These are phyloP conservation scores for Sisyra nigra DNA, from an alignment of 2,888 invertebrate species.

Conservation along the genomic window DNA sequence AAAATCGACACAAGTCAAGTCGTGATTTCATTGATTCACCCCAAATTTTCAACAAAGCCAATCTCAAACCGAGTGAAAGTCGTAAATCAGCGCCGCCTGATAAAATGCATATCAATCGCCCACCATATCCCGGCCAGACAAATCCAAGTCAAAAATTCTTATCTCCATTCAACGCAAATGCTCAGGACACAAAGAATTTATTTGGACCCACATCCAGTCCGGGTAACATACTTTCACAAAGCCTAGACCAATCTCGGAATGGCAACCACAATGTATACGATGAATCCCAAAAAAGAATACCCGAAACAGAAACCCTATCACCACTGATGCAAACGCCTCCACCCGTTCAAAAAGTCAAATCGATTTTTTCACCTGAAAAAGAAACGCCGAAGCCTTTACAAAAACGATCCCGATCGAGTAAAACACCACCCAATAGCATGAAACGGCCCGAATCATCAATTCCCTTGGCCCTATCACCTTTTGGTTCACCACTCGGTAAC, in stretches of 20 bases:
- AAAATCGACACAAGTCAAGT: no score
- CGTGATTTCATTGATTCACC: no score
- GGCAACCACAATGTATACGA: not conserved
- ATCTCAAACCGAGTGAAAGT: no score
- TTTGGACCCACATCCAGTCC: conserved; percentile 1
- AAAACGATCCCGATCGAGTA: conserved; percentile 15
- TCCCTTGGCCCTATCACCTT: conserved; percentile 11
- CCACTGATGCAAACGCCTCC: conserved; percentile 22
- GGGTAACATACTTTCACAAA: not conserved
- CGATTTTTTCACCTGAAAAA: conserved; percentile 50
- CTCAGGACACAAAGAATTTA: no score
- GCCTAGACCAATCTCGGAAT: not conserved
- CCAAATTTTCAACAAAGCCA: no score
- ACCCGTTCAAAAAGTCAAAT: conserved; percentile 32
- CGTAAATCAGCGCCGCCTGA: no score
- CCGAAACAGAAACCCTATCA: conserved; percentile 20
- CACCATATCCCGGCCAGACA: no score
- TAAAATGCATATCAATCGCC: no score
- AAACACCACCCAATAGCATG: conserved; percentile 15
- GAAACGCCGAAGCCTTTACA: conserved; percentile 22
- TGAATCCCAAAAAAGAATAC: conserved; percentile 20
- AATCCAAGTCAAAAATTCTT: no score
- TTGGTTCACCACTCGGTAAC: conserved; percentile 10
- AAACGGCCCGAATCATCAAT: conserved; percentile 24
- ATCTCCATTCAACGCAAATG: no score